Percentiles rank a stretch among this genome's conserved stretches.
These are phyloP conservation scores for Terrapene triunguis DNA, from an alignment of 2,113 vertebrate genomes.

Conservation along the genomic window DNA sequence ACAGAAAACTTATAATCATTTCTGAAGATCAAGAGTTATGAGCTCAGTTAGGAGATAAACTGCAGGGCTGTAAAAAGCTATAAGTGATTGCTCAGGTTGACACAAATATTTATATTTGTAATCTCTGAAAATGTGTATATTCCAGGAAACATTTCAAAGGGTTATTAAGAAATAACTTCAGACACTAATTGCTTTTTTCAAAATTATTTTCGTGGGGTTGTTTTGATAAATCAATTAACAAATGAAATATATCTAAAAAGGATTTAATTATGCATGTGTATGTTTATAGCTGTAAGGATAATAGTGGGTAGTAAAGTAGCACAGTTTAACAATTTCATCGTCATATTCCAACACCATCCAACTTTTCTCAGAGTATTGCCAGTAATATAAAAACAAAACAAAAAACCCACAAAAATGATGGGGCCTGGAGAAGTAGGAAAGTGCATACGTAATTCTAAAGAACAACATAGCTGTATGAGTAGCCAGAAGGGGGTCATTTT, in stretches of 20 bases:
- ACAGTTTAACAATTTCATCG: not conserved
- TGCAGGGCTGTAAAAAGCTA: constrained; percentile 12
- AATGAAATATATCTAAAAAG: not conserved
- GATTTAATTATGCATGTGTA: not conserved
- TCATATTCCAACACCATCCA: not conserved
- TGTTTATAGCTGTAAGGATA: not conserved
- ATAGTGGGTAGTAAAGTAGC: not conserved
- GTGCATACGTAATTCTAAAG: not conserved
- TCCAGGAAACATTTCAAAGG: constrained; percentile 8
- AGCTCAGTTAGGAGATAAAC: constrained; percentile 22
- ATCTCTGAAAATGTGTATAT: not conserved
- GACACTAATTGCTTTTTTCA: not conserved
- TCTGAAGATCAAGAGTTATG: constrained; percentile 36
- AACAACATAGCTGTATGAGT: not conserved
- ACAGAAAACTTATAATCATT: constrained; percentile 19
- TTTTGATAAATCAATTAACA: not conserved
- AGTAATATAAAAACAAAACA: not conserved
- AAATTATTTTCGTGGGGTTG: constrained; percentile 4
- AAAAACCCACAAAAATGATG: not conserved
- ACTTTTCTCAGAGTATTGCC: not conserved
- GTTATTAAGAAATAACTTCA: not conserved
- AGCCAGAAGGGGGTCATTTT: not conserved
- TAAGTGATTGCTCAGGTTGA: constrained; percentile 16
- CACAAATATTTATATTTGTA: not conserved
- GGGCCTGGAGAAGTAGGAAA: not conserved